These are phyloP conservation scores for Python bivittatus DNA, from an alignment of 2,113 vertebrate species.

Conservation along the genomic window DNA sequence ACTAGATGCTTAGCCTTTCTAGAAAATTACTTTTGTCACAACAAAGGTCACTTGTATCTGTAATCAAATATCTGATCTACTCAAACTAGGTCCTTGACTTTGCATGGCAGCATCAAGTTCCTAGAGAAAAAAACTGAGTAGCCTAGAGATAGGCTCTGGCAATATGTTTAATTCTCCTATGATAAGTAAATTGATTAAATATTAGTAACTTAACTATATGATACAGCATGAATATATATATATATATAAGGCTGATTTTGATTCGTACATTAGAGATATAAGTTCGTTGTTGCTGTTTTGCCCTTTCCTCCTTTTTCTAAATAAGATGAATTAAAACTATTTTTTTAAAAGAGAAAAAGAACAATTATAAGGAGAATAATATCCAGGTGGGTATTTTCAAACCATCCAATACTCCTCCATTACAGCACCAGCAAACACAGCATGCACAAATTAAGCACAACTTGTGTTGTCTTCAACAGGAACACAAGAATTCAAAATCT, in stretches of 20 bases:
- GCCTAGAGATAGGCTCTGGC: background rate
- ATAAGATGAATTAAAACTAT: background rate
- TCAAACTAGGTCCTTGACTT: background rate
- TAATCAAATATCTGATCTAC: too few relatives aligned
- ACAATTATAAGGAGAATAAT: background rate
- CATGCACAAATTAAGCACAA: slow-evolving; percentile 40
- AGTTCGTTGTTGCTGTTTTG: background rate
- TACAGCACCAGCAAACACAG: slow-evolving; percentile 41
- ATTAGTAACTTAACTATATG: background rate
- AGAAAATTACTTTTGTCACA: too few relatives aligned
- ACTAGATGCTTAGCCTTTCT: too few relatives aligned
- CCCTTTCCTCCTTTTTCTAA: background rate
- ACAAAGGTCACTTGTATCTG: too few relatives aligned
- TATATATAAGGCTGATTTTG: background rate
- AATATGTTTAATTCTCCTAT: background rate
- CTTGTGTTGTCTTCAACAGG: slow-evolving; percentile 36
- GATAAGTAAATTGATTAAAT: background rate
- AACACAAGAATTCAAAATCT: slow-evolving; percentile 14
- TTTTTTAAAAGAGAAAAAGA: background rate
- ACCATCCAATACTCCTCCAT: slow-evolving; percentile 47
- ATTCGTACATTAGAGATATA: background rate
- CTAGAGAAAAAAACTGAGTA: background rate
- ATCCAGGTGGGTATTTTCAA: slow-evolving; percentile 13
- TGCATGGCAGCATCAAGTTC: background rate
- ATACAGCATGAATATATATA: background rate